These are phyloP conservation scores for Zosterops lateralis DNA, from an alignment of 2,113 vertebrate species.

Conservation along the genomic window DNA sequence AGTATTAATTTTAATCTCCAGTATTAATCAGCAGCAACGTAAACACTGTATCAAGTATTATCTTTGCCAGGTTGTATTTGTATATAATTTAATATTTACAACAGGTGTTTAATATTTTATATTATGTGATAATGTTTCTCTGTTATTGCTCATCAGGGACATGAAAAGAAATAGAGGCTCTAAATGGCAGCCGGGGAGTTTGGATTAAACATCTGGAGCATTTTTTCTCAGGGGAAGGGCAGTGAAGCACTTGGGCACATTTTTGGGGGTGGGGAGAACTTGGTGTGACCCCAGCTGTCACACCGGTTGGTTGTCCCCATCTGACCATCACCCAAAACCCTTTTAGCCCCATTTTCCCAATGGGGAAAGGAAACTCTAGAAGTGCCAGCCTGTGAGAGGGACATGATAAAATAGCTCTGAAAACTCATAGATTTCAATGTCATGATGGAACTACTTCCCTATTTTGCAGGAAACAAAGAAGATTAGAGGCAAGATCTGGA, in stretches of 20 bases:
- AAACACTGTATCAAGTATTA: slow-evolving; percentile 29
- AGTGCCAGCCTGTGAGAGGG: background rate
- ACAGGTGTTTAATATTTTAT: slow-evolving; percentile 60
- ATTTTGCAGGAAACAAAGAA: background rate
- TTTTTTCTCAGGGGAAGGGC: background rate
- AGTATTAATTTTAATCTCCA: slow-evolving; percentile 61
- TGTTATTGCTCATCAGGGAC: slow-evolving; percentile 28
- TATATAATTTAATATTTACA: slow-evolving; percentile 25
- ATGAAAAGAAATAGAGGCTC: background rate
- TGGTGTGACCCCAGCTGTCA: background rate
- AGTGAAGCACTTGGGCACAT: background rate
- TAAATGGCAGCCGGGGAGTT: background rate
- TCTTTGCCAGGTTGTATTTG: slow-evolving; percentile 18
- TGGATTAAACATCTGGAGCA: background rate
- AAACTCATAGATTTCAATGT: background rate
- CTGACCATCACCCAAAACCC: background rate
- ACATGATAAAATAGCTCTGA: background rate
- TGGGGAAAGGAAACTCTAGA: background rate
- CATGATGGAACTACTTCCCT: background rate
- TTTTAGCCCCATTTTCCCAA: background rate
- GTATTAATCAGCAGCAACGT: slow-evolving; percentile 50
- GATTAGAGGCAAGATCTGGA: background rate
- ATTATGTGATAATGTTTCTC: background rate
- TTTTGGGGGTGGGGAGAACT: background rate
- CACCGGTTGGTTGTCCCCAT: background rate